Evolutionary conservation across 2,888 invertebrate genomes (phyloP).

Genomic region (Drosophila anceps): DNA sequence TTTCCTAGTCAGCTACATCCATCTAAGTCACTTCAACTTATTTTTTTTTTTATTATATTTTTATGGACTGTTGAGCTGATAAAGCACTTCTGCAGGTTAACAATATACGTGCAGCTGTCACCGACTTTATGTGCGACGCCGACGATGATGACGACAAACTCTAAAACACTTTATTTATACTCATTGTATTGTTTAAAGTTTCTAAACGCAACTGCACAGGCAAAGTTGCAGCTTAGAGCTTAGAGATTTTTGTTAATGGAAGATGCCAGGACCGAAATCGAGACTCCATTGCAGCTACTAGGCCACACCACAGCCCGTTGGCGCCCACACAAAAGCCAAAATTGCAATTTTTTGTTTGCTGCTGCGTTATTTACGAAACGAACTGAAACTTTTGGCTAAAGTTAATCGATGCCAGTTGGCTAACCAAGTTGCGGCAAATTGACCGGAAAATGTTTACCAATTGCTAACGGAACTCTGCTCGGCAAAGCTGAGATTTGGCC

Average conservation of each 20-base stretch:
- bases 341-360: conserved; percentile 51
- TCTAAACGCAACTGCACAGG: conserved; percentile 22
- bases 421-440: conserved; percentile 66
- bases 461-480: conserved; percentile 63
- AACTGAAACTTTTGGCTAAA: conserved; percentile 53
- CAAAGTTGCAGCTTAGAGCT: conserved; percentile 43
- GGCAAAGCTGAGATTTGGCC: conserved; percentile 53
- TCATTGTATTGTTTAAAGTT: conserved; percentile 28
- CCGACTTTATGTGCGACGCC: conserved; percentile 48
- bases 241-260: conserved; percentile 40
- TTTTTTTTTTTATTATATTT: conserved; percentile 43
- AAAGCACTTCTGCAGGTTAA: conserved; percentile 47
- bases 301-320: background rate
- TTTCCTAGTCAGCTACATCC: background rate
- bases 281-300: background rate
- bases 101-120: conserved; percentile 55
- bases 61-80: conserved; percentile 62
- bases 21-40: background rate
- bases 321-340: conserved; percentile 30
- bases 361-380: conserved; percentile 65
- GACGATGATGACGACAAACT: conserved; percentile 12
- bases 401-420: conserved; percentile 72
- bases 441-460: conserved; percentile 80
- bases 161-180: conserved; percentile 25
- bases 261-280: conserved; percentile 17